phyloP scores from a whole-genome alignment of 2,797 vertebrate species.

The Nannoperca australis region DNA sequence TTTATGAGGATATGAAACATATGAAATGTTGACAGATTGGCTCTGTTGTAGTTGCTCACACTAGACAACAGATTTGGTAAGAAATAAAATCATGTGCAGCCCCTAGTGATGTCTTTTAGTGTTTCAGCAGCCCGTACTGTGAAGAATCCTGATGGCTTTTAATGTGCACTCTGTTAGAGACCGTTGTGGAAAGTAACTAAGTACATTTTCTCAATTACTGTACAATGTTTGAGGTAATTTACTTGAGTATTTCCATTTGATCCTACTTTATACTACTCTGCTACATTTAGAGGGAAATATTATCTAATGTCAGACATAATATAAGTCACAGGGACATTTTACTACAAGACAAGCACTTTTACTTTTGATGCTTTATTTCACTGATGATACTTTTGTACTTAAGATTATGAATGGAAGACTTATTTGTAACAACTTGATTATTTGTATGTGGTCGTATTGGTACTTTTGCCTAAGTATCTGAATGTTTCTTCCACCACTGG shows the following conservation, averaged over 20 bases:
- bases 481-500: not conserved
- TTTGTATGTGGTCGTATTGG: not conserved
- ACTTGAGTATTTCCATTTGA: not conserved
- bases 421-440: not conserved
- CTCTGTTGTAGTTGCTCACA: conserved; percentile 64
- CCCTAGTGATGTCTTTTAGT: conserved; percentile 1
- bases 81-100: conserved; percentile 8
- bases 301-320: too few species aligned
- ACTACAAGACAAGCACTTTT: too few species aligned
- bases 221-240: not conserved
- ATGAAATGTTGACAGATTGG: conserved; percentile 34
- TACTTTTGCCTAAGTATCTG: not conserved
- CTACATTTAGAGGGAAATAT: too few species aligned
- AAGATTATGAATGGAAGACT: too few species aligned
- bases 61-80: conserved; percentile 73
- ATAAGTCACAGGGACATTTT: too few species aligned
- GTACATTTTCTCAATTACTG: not conserved
- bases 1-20: not conserved
- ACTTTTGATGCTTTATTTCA: too few species aligned
- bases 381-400: too few species aligned
- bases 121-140: not conserved
- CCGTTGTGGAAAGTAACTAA: not conserved
- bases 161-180: not conserved
- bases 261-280: too few species aligned
- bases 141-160: not conserved